Evolutionary conservation across 2,888 invertebrate genomes (phyloP).

Genomic region (Agapetus fuscipes): DNA sequence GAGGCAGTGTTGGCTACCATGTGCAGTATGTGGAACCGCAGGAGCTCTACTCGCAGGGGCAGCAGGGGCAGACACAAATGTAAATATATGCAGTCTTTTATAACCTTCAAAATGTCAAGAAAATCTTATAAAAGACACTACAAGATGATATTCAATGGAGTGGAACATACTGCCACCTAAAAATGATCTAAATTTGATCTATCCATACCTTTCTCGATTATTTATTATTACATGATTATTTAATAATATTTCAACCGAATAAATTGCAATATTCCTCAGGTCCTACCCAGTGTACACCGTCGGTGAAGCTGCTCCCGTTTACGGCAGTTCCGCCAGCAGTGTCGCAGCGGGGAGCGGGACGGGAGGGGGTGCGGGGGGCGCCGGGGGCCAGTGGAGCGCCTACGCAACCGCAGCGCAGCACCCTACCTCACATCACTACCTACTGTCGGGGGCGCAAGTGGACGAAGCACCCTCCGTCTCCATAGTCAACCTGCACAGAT

Average conservation of each 20-base stretch:
- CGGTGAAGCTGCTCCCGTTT: slow-evolving; percentile 37
- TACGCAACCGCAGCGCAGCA: slow-evolving; percentile 7
- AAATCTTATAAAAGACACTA: too few species aligned
- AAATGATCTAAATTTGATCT: too few species aligned
- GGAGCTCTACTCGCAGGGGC: slow-evolving; percentile 52
- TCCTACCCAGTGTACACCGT: slow-evolving; percentile 71
- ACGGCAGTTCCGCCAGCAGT: slow-evolving; percentile 35
- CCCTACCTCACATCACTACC: slow-evolving; percentile 42
- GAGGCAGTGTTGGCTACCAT: slow-evolving; percentile 57
- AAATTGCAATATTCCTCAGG: too few species aligned
- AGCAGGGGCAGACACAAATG: slow-evolving; percentile 52
- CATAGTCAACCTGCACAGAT: slow-evolving; percentile 44
- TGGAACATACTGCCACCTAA: too few species aligned
- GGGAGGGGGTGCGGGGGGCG: not conserved
- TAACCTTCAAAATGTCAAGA: too few species aligned
- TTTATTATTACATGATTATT: too few species aligned
- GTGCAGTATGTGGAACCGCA: slow-evolving; percentile 67
- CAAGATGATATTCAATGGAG: too few species aligned
- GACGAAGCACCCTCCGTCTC: slow-evolving; percentile 48
- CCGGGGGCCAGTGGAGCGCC: slow-evolving; percentile 8
- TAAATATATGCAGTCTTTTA: slow-evolving; percentile 35
- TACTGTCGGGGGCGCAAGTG: slow-evolving; percentile 57
- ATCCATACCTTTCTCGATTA: too few species aligned
- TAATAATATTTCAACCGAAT: too few species aligned
- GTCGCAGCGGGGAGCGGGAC: not conserved